Evolutionary conservation across 2,888 invertebrate genomes (phyloP), one percentile per base, ranked within the genome.

Genomic region (Phorcus lineatus): DNA sequence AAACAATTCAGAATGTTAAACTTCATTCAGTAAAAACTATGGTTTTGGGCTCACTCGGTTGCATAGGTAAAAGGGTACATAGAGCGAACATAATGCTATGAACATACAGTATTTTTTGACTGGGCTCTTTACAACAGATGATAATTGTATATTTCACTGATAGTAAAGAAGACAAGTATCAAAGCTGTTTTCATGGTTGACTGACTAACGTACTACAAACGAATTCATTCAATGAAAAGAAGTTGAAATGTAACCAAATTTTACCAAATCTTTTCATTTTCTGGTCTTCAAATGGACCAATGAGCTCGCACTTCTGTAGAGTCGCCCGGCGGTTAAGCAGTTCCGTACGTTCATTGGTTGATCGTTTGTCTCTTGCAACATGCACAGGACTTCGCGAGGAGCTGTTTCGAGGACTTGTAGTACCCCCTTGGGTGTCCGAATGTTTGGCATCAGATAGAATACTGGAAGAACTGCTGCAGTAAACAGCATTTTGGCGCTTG

Each of bases 381-480:
- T 75, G 75, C 22, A 53, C 53, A 7, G 75, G 75, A 52, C 75
- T 75, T n/a, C 24, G 52, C 2, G 75, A 52, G 11, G 28, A 28
- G 62, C 16, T 16, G 16, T 62, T 28, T 28, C 62, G 19, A n/a
- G 77, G 79, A 54, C 76, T 79, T 2, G 77, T 52, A 7, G 74
- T 36, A 19, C 24, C 36, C n/a, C 77, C 78, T 4, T 76, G 78
- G 31, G 52, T 22, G n/a, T 81, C 81, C n/a, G 82, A 79, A 62
- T 77, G 53, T 36, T 79, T 78, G 36, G 80, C 70, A 40, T 88
- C 88, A 3, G 87, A 86, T 52, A 85, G 77, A 22, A 88, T 62
- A 82, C 88, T 88, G 11, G 87, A 87, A 7, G 88, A 88, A 76
- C 87, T 87, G 75, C 88, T 88, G 62, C 81, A 81, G 54, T 82